Evolutionary conservation across 2,888 invertebrate species (phyloP).

Genomic region (Lycia hirtaria): DNA sequence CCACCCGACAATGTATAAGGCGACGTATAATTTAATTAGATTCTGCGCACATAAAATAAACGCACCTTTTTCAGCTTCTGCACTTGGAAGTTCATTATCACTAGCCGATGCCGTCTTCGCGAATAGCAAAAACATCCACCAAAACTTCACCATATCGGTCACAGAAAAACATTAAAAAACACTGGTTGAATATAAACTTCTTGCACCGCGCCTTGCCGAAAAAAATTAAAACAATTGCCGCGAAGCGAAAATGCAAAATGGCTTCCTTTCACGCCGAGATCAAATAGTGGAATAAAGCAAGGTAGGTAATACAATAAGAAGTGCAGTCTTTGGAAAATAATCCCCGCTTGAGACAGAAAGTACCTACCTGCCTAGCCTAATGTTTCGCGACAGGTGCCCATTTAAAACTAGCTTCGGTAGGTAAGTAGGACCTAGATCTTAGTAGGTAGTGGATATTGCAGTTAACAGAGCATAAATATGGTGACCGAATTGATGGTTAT

Average conservation of each 20-base stretch:
- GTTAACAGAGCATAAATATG: conserved; percentile 74
- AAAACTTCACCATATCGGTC: conserved; percentile 80
- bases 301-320: conserved; percentile 66
- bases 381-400: conserved; percentile 54
- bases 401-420: conserved; percentile 11
- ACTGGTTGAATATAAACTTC: conserved; percentile 45
- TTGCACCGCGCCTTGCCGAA: conserved; percentile 31
- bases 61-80: conserved; percentile 72
- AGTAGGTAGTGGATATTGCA: not conserved
- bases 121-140: conserved; percentile 82
- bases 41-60: not conserved
- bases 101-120: conserved; percentile 78
- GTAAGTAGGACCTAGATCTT: not conserved
- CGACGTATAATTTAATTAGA: too few relatives aligned
- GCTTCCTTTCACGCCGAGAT: conserved; percentile 70
- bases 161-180: conserved; percentile 68
- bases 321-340: conserved; percentile 79
- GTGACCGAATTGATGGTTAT: conserved; percentile 38
- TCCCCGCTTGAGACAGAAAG: conserved; percentile 66
- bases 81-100: conserved; percentile 70
- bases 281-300: conserved; percentile 72
- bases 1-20: too few relatives aligned
- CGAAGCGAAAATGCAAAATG: conserved; percentile 47
- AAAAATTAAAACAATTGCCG: conserved; percentile 46
- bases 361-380: conserved; percentile 36